phyloP scores from a whole-genome alignment of 2,888 invertebrate species.

The Ametastegia equiseti region DNA sequence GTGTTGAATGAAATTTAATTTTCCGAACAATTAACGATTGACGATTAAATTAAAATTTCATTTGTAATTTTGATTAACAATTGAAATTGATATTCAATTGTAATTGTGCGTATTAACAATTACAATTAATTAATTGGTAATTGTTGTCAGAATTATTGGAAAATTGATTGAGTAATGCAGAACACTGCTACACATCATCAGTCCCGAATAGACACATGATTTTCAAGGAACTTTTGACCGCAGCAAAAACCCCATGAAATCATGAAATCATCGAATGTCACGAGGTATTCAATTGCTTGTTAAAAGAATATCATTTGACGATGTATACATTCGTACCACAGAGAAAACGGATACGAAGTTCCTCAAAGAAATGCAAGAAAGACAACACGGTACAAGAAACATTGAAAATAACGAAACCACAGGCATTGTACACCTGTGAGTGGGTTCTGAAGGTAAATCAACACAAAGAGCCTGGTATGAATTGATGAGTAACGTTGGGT shows the following conservation, averaged over 20 bases:
- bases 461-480: neutral
- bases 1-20: too few relatives aligned
- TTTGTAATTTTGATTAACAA: too few relatives aligned
- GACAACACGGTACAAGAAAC: neutral
- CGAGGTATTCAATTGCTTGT: neutral
- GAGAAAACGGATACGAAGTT: neutral
- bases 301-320: neutral
- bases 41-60: too few relatives aligned
- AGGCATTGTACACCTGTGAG: neutral
- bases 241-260: neutral
- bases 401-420: neutral
- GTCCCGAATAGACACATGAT: neutral
- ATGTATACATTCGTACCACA: neutral
- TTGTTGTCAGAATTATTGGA: too few relatives aligned
- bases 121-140: too few relatives aligned
- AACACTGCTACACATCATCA: too few relatives aligned
- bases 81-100: too few relatives aligned
- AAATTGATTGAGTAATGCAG: too few relatives aligned
- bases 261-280: too few relatives aligned
- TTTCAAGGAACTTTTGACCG: neutral
- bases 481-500: neutral
- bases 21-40: too few relatives aligned
- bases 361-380: neutral
- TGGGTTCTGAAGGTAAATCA: conserved; percentile 9
- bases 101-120: too few relatives aligned